phyloP scores from a whole-genome alignment of 2,113 vertebrate genomes.

The Eonycteris spelaea region DNA sequence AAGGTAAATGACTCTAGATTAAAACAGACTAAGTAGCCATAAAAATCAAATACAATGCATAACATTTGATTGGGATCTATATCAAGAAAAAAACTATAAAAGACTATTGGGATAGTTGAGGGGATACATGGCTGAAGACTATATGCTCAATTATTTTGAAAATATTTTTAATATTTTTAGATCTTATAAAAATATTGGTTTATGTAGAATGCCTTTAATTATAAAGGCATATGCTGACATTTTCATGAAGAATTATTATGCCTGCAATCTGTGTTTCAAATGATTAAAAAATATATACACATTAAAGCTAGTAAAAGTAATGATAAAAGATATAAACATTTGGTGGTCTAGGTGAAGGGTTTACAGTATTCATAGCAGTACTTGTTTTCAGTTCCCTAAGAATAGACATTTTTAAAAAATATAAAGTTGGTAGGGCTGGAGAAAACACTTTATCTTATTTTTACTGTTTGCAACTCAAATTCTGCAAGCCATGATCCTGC shows the following conservation, averaged over 20 bases:
- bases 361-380: neutral
- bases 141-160: neutral
- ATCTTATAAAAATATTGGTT: neutral
- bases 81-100: neutral
- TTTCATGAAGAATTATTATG: neutral
- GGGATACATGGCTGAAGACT: neutral
- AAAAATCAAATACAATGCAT: neutral
- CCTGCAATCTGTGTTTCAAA: neutral
- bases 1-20: neutral
- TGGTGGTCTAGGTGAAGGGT: neutral
- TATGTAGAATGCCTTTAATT: neutral
- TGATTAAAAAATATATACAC: neutral
- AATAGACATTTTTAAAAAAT: neutral
- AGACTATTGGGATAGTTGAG: neutral
- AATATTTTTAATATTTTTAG: neutral
- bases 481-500: neutral
- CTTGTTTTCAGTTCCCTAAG: neutral
- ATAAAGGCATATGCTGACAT: neutral
- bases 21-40: neutral
- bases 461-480: neutral
- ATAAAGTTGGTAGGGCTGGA: neutral
- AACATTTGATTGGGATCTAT: neutral
- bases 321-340: neutral
- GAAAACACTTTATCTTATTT: neutral
- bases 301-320: neutral